Conservation (phyloP, 2,888 invertebrate genomes). For the Barypeithes pellucidus region DNA sequence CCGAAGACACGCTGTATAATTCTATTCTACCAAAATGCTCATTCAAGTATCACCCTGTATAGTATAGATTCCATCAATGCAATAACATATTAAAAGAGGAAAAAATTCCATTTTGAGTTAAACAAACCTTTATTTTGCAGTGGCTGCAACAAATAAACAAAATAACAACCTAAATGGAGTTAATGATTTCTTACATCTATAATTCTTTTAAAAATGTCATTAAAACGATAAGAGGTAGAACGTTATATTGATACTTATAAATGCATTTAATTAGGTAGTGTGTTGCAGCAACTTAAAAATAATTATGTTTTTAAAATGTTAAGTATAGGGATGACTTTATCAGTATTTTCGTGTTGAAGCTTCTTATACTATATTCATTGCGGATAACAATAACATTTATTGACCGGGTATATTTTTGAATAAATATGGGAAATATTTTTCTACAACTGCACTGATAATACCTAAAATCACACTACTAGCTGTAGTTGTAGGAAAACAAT, state of each 20-base stretch:
- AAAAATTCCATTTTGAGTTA: slow-evolving; percentile 4
- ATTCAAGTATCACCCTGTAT: not conserved
- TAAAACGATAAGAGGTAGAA: slow-evolving; percentile 29
- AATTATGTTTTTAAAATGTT: slow-evolving; percentile 20
- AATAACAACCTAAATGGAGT: slow-evolving; percentile 13
- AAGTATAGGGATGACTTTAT: slow-evolving; percentile 26
- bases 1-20: too few species aligned
- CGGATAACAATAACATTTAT: slow-evolving; percentile 19
- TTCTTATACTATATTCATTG: slow-evolving; percentile 21
- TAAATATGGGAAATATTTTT: too few species aligned
- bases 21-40: too few species aligned
- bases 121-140: slow-evolving; percentile 12
- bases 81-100: not conserved
- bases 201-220: slow-evolving; percentile 12
- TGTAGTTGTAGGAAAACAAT: too few species aligned
- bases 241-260: slow-evolving; percentile 20
- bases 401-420: slow-evolving; percentile 13
- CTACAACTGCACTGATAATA: too few species aligned
- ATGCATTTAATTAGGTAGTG: slow-evolving; percentile 25
- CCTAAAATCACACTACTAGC: too few species aligned
- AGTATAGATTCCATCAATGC: not conserved
- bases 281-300: slow-evolving; percentile 28
- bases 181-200: slow-evolving; percentile 14
- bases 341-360: slow-evolving; percentile 11
- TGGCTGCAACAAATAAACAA: slow-evolving; percentile 2